A percentile compares a stretch with the other conserved stretches of the same genome.
These are phyloP conservation scores for Labrus mixtus DNA, from an alignment of 2,113 vertebrate genomes.

Conservation along the genomic window DNA sequence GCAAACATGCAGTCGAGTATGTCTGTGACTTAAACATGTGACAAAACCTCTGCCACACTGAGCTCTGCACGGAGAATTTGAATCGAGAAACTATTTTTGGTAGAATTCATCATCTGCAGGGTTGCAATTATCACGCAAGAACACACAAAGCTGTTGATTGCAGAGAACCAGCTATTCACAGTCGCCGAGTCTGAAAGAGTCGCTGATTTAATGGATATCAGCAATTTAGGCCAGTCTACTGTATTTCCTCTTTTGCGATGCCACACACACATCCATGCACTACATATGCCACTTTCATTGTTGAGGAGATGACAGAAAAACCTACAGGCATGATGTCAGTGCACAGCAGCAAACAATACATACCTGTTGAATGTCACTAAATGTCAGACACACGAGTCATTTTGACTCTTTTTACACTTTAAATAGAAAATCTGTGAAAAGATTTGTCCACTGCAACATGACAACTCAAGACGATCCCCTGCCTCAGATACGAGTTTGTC, in stretches of 20 bases:
- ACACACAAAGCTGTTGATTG: conserved; percentile 73
- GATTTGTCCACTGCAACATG: conserved; percentile 8
- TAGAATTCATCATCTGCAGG: conserved; percentile 33
- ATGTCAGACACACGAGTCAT: conserved; percentile 34
- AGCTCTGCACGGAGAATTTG: conserved; percentile 19
- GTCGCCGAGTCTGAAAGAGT: conserved; percentile 56
- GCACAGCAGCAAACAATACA: conserved; percentile 11
- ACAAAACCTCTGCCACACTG: not conserved
- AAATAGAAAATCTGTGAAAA: conserved; percentile 31
- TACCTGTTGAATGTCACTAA: conserved; percentile 48
- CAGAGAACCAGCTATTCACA: conserved; percentile 52
- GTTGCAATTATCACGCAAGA: conserved; percentile 61
- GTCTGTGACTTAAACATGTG: conserved; percentile 3
- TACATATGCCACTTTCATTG: not conserved
- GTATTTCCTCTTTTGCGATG: conserved; percentile 10
- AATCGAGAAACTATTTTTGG: conserved; percentile 60
- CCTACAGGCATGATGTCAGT: conserved; percentile 2
- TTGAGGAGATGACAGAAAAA: conserved; percentile 14
- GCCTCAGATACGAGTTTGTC: not conserved
- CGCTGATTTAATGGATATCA: conserved; percentile 64
- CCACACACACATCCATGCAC: conserved; percentile 12
- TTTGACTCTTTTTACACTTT: conserved; percentile 28
- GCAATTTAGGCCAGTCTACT: conserved; percentile 42
- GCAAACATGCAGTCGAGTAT: not conserved
- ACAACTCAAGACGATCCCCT: conserved; percentile 3